phyloP scores from a whole-genome alignment of 2,797 vertebrate species.

The Limosa lapponica region DNA sequence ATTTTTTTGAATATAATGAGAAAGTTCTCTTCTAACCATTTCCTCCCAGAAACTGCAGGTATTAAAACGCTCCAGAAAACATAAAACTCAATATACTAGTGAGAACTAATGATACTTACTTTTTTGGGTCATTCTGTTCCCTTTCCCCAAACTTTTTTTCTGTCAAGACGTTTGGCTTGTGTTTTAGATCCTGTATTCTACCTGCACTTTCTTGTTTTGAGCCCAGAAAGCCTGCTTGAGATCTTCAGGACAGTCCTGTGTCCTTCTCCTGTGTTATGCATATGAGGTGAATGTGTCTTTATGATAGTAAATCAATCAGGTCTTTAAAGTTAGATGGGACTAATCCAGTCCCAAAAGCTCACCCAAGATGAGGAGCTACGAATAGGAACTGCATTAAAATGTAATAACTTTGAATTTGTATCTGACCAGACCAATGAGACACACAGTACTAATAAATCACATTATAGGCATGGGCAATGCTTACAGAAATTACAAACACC shows the following conservation, averaged over 20 bases:
- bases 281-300: neutral
- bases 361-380: neutral
- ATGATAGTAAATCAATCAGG: neutral
- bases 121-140: neutral
- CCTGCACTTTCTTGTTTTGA: neutral
- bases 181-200: neutral
- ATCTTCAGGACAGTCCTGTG: neutral
- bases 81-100: neutral
- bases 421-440: neutral
- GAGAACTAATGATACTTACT: neutral
- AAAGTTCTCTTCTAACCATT: neutral
- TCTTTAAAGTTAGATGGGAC: neutral
- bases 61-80: neutral
- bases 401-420: neutral
- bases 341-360: neutral
- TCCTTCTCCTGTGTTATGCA: neutral
- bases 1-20: neutral
- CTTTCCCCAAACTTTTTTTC: rapidly evolving
- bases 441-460: neutral
- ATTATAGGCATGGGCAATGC: rapidly evolving
- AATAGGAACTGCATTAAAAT: neutral
- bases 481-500: neutral
- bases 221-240: neutral
- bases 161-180: neutral
- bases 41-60: neutral